Conservation (phyloP, 2,888 invertebrate genomes). For the Thecophora atra region DNA sequence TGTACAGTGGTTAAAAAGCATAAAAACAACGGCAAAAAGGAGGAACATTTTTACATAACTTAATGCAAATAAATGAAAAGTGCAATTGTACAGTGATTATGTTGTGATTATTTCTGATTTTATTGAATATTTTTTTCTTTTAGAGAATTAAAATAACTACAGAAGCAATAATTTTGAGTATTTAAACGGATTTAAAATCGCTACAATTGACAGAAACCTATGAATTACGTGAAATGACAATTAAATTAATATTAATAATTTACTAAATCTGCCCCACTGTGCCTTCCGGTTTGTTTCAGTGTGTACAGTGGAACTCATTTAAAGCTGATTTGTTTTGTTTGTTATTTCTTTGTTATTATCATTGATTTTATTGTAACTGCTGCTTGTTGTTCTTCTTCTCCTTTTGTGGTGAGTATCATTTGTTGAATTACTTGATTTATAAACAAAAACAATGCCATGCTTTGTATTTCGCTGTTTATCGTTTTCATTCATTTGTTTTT, state of each 20-base stretch:
- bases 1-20: background rate
- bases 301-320: background rate
- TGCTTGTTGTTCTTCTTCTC: background rate
- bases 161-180: too few relatives aligned
- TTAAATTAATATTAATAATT: background rate
- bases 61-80: too few relatives aligned
- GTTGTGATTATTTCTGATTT: too few relatives aligned
- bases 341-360: background rate
- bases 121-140: too few relatives aligned
- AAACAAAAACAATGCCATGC: background rate
- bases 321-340: too few relatives aligned
- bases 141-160: too few relatives aligned
- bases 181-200: too few relatives aligned
- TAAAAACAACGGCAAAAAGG: background rate
- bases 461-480: background rate
- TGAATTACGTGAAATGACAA: background rate
- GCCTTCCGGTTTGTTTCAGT: background rate
- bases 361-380: background rate
- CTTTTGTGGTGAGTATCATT: conserved; percentile 21
- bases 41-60: background rate
- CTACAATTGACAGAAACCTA: too few relatives aligned
- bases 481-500: background rate
- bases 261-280: background rate
- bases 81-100: too few relatives aligned
- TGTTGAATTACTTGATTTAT: background rate